A percentile compares a stretch with the other conserved stretches of the same genome.
Evolutionary conservation across 2,888 invertebrate species (phyloP).

Genomic region (Cheilosia scutellata): DNA sequence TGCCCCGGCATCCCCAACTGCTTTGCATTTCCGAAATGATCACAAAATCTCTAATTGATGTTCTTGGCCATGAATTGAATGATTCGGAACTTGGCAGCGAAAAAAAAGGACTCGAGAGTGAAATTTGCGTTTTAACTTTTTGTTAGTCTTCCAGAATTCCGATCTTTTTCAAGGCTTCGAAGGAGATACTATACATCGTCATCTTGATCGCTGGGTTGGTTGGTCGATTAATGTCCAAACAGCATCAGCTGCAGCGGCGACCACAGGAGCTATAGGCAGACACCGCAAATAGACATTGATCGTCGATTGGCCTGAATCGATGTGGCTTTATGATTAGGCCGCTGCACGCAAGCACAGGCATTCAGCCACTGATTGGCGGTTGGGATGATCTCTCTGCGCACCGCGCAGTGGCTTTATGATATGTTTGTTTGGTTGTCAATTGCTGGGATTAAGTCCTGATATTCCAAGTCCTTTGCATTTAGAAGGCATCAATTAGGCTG

Average conservation of each 20-base stretch:
- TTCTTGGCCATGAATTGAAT: conserved; percentile 72
- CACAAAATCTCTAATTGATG: conserved; percentile 75
- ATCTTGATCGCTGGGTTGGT: conserved; percentile 45
- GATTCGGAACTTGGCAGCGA: conserved; percentile 47
- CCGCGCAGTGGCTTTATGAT: conserved; percentile 51
- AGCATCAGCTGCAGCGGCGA: conserved; percentile 40
- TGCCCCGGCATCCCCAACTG: conserved; percentile 12
- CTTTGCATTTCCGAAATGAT: conserved; percentile 75
- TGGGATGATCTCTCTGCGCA: conserved; percentile 57
- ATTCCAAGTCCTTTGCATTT: conserved; percentile 51
- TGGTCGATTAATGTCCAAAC: conserved; percentile 64
- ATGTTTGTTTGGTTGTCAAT: conserved; percentile 75
- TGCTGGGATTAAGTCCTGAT: conserved; percentile 68
- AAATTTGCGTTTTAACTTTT: conserved; percentile 67
- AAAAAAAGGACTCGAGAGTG: conserved; percentile 17
- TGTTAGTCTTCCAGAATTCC: conserved; percentile 56
- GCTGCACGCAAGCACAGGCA: conserved; percentile 64
- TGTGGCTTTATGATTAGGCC: conserved; percentile 73
- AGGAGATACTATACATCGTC: conserved; percentile 19
- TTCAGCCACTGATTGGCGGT: conserved; percentile 67
- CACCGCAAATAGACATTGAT: conserved; percentile 75
- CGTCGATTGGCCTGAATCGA: conserved; percentile 68
- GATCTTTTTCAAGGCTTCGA: conserved; percentile 38
- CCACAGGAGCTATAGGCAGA: conserved; percentile 70
- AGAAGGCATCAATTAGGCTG: conserved; percentile 64